Conservation (phyloP, 2,113 vertebrate genomes). For the Periophthalmus modestus region DNA sequence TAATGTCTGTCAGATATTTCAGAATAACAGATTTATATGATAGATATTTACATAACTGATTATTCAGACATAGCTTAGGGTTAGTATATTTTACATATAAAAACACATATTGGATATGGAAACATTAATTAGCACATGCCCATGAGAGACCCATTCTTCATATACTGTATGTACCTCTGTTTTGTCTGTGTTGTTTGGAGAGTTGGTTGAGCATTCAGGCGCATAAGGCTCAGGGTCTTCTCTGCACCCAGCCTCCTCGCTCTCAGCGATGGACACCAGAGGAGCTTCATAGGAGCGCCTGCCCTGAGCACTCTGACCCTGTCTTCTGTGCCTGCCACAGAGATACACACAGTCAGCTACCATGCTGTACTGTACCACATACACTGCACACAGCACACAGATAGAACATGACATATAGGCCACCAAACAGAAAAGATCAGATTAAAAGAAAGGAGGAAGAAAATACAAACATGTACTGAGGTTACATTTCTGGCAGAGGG, state of each 20-base stretch:
- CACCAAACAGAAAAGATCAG: slow-evolving; percentile 2
- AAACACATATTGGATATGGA: slow-evolving; percentile 1
- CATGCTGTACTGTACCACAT: slow-evolving; percentile 10
- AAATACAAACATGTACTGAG: slow-evolving; percentile 6
- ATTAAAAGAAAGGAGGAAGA: background rate
- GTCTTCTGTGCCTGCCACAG: slow-evolving; percentile 65
- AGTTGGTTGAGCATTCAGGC: slow-evolving; percentile 19
- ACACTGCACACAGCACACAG: slow-evolving; percentile 10
- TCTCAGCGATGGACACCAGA: slow-evolving; percentile 77
- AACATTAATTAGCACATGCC: too few relatives aligned
- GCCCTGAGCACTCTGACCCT: slow-evolving; percentile 42
- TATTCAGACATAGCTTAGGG: background rate
- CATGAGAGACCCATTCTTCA: background rate
- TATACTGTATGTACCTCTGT: slow-evolving; percentile 72
- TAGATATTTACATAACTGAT: background rate
- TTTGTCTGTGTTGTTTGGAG: slow-evolving; percentile 32
- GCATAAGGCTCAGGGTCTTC: slow-evolving; percentile 42
- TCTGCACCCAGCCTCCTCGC: slow-evolving; percentile 65
- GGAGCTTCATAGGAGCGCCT: slow-evolving; percentile 45
- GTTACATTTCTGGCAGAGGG: slow-evolving; percentile 51
- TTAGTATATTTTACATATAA: background rate
- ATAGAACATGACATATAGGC: slow-evolving; percentile 1
- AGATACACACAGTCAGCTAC: slow-evolving; percentile 20
- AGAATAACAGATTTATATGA: background rate
- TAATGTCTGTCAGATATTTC: background rate